These are phyloP conservation scores for Drosophila monieri DNA, from an alignment of 2,888 invertebrate species.

Conservation along the genomic window DNA sequence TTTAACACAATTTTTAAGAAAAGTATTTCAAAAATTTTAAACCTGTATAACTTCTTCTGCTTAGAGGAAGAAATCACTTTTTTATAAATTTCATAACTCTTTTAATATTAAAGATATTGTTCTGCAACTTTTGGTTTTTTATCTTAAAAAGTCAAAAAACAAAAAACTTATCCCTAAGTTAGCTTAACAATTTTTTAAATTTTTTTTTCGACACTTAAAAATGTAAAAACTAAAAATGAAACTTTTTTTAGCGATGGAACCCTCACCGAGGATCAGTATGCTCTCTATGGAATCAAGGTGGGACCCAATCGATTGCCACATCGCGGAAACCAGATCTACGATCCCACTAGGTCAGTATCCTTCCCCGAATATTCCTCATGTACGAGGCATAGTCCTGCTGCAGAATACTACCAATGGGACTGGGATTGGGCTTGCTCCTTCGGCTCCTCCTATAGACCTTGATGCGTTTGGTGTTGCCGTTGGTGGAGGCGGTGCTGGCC, in stretches of 20 bases:
- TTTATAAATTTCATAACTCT: background rate
- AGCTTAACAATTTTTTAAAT: background rate
- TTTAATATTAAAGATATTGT: background rate
- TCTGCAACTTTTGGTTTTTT: background rate
- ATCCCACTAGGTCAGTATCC: slow-evolving; percentile 82
- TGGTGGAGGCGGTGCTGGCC: slow-evolving; percentile 64
- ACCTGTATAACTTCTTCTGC: too few relatives aligned
- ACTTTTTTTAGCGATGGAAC: slow-evolving; percentile 87
- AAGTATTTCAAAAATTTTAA: background rate
- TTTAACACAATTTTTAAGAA: background rate
- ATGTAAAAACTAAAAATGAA: too few relatives aligned
- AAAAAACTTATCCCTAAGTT: background rate
- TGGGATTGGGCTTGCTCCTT: slow-evolving; percentile 17
- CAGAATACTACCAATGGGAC: slow-evolving; percentile 9
- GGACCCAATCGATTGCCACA: slow-evolving; percentile 85
- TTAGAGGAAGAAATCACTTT: too few relatives aligned
- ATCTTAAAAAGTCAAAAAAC: background rate
- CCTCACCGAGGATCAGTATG: slow-evolving; percentile 89
- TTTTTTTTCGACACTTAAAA: slow-evolving; percentile 84
- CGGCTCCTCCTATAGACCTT: slow-evolving; percentile 81
- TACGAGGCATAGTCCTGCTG: slow-evolving; percentile 55
- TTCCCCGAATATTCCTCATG: slow-evolving; percentile 49
- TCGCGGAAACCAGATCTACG: slow-evolving; percentile 84
- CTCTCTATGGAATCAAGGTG: slow-evolving; percentile 88
- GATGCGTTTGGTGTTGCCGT: slow-evolving; percentile 79